These are phyloP conservation scores for Gasteruption jaculator DNA, from an alignment of 2,888 invertebrate genomes.

Conservation along the genomic window DNA sequence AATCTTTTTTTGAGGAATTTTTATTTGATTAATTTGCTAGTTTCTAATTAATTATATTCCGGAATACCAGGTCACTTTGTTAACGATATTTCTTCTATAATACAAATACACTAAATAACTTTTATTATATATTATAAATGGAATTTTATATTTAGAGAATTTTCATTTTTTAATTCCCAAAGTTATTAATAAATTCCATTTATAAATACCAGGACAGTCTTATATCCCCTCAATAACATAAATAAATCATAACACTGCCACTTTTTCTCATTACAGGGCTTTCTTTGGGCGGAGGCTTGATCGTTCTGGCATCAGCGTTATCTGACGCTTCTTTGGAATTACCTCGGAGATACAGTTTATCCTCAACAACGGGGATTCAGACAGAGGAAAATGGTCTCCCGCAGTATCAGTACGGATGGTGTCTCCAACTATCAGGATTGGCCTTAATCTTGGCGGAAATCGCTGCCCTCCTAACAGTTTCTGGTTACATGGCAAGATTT, in stretches of 20 bases:
- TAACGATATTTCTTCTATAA: too few relatives aligned
- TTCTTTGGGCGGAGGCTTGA: constrained; percentile 59
- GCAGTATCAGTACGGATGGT: constrained; percentile 62
- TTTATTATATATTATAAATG: too few relatives aligned
- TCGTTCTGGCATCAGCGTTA: constrained; percentile 60
- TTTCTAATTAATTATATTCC: too few relatives aligned
- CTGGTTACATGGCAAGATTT: constrained; percentile 59
- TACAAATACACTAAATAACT: too few relatives aligned
- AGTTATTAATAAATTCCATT: too few relatives aligned
- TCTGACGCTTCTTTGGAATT: constrained; percentile 58
- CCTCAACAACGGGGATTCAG: constrained; percentile 35
- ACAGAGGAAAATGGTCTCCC: constrained; percentile 44
- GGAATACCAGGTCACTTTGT: too few relatives aligned
- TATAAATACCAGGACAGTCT: too few relatives aligned
- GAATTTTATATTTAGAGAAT: too few relatives aligned
- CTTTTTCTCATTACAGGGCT: constrained; percentile 53
- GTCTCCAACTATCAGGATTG: constrained; percentile 59
- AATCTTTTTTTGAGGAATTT: too few relatives aligned
- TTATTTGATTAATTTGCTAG: too few relatives aligned
- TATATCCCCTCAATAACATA: not conserved
- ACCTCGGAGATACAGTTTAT: constrained; percentile 40
- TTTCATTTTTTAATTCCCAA: too few relatives aligned
- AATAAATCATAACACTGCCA: constrained; percentile 7
- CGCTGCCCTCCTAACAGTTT: constrained; percentile 58
- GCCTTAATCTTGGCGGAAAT: constrained; percentile 60